Base-by-base conservation (phyloP, 2,888 invertebrate genomes). In the Eupithecia inturbata region DNA sequence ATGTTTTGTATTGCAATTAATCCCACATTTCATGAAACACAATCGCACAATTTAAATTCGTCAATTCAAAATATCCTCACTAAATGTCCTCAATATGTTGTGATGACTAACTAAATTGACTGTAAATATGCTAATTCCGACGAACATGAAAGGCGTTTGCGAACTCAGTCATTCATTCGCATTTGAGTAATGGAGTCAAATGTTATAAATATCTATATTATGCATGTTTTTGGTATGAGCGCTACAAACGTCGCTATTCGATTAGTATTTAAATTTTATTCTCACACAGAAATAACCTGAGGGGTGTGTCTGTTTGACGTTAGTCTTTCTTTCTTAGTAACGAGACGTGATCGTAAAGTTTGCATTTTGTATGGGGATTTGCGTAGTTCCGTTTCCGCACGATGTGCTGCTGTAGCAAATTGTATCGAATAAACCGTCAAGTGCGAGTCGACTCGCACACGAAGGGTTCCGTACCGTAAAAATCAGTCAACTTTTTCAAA, bases 21-120 rank as follows among this genome's bases (percentile, higher is more conserved):
- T 22, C 26, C 5, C 14, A 57, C 12, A 22, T 14, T 12, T 14
- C 22, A 57, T 26, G 57, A 57, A 57, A 57, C 26, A 57, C 1
- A 1, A 53, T 53, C 22, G 57, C 26, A 57, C 12, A 57, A 26
- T 26, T 57, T 14, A 14, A 57, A 57, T 57, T 26, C 26, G 26
- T 4, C 57, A 57, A 26, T 57, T 57, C 49, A 57, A 26, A 57
- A 57, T 57, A 14, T 57, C 22, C 49, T 53, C 53, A 7, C 12
- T 22, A 22, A 53, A 57, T 57, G 12, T 22, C n/a, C 49, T 60
- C 60, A 31, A 22, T 31, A 31, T 22, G 36, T 10, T 64, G n/a
- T 36, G 63, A 64, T 36, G 63, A 64, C 63, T 36, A 64, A 62
- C 31, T 64, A 64, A 64, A 64, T 64, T 19, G 63, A 33, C 33